Base-by-base conservation (phyloP, 2,113 vertebrate genomes). In the Neotragus moschatus region DNA sequence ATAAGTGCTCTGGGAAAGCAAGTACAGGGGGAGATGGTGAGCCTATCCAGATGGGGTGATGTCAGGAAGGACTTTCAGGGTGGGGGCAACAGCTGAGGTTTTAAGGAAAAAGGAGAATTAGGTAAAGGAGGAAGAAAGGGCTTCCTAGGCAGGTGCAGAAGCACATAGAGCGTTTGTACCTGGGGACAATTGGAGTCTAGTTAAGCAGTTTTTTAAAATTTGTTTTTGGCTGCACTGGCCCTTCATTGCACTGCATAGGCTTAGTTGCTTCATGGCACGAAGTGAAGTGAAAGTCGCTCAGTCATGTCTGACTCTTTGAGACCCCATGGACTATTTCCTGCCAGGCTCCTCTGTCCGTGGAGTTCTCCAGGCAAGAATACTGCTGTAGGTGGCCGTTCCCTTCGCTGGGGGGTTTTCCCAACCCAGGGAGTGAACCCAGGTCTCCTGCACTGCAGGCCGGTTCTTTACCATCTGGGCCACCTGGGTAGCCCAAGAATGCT, bases 171-270 rank as follows among this genome's bases (percentile, higher is more conserved):
- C 8, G 1, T 90, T 45, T 36, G 80, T 23, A 26, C 55, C 21
- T 26, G 53, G 75, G 6, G 51, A 19, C 23, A 4, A 2, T 1
- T 53, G 43, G 63, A 39, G 28, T 90, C 21, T 63, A 7, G 3
- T 82, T 49, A 6, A 23, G 12, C 19, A 70, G 0, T 23, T 70
- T 12, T 66, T 23, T 17, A 0, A 21, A 36, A 70, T 70, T 70
- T 70, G 19, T 6, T 36, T 70, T 70, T 70, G n/a, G 66, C n/a
- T 23, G 19, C 17, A 23, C 21, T 39, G 19, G 5, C n/a, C 23
- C 5, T 6, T 70, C n/a, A 70, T 9, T 70, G n/a, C 63, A 21
- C 9, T 70, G 9, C 0, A 0, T 23, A 23, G 10, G 63, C 63
- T 70, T 70, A 21, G 63, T 70, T 36, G 63, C 63, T 23, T 12